phyloP scores from a whole-genome alignment of 2,888 invertebrate genomes.

The Elmis aenea region DNA sequence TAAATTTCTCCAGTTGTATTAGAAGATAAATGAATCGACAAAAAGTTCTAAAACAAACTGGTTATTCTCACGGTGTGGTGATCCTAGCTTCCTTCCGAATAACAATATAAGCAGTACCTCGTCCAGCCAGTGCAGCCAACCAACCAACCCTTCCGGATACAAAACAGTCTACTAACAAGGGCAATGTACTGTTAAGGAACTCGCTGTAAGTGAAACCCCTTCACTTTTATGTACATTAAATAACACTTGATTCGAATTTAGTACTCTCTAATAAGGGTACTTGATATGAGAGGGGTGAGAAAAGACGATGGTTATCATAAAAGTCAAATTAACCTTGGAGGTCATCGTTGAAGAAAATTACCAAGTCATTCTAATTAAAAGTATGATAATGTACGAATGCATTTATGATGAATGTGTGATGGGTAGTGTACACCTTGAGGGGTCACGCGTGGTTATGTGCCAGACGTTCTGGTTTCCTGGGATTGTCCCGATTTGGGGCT shows the following conservation, averaged over 20 bases:
- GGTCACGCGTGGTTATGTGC: no score
- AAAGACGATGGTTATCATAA: no score
- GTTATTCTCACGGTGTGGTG: slow-evolving; percentile 22
- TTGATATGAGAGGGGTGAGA: slow-evolving; percentile 10
- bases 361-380: no score
- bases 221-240: slow-evolving; percentile 10
- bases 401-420: no score
- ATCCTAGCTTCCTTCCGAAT: slow-evolving; percentile 9
- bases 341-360: no score
- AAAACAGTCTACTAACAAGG: background rate
- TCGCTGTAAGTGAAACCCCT: slow-evolving; percentile 3
- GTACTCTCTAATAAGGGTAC: slow-evolving; percentile 17
- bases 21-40: no score
- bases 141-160: slow-evolving; percentile 22
- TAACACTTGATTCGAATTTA: slow-evolving; percentile 18
- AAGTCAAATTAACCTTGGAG: no score
- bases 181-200: background rate
- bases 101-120: slow-evolving; percentile 4
- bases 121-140: slow-evolving; percentile 8
- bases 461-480: no score
- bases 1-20: no score
- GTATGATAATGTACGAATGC: no score
- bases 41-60: slow-evolving; percentile 13
- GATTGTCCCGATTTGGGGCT: no score
- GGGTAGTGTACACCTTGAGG: no score